A percentile compares a stretch with the other conserved stretches of the same genome.
phyloP scores from a whole-genome alignment of 2,113 vertebrate species.

The Amphiprion percula region DNA sequence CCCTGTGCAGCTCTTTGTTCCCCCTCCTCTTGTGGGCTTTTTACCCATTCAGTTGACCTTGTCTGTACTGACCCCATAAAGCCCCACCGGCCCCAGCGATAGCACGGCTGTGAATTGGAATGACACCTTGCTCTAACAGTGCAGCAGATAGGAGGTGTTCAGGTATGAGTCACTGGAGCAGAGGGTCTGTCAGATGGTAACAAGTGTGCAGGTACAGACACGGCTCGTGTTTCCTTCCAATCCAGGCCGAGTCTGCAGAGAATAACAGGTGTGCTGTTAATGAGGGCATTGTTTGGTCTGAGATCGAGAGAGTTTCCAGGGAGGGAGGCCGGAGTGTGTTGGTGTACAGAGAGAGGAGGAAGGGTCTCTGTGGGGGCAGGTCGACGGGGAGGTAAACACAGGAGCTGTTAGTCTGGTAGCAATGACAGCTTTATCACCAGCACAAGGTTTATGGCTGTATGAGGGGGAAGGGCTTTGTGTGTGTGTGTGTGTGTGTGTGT shows the following conservation, averaged over 20 bases:
- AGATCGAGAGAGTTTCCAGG: slow-evolving; percentile 39
- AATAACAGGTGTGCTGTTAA: slow-evolving; percentile 71
- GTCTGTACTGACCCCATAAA: slow-evolving; percentile 22
- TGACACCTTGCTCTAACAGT: slow-evolving; percentile 27
- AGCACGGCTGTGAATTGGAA: slow-evolving; percentile 24
- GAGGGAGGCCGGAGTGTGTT: slow-evolving; percentile 14
- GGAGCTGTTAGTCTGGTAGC: slow-evolving; percentile 57
- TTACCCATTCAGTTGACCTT: slow-evolving; percentile 27
- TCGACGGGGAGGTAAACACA: slow-evolving; percentile 59
- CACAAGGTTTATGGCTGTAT: slow-evolving; percentile 50
- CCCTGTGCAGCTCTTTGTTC: slow-evolving; percentile 23
- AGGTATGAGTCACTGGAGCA: slow-evolving; percentile 47
- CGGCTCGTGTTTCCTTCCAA: slow-evolving; percentile 42
- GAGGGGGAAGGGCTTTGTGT: slow-evolving; percentile 25
- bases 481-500: slow-evolving; percentile 9
- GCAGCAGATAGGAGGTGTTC: slow-evolving; percentile 11
- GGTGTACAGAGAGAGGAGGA: slow-evolving; percentile 6
- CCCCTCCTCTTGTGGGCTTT: slow-evolving; percentile 6
- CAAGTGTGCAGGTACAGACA: slow-evolving; percentile 57
- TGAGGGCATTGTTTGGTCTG: slow-evolving; percentile 53
- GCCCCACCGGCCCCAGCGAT: slow-evolving; percentile 3
- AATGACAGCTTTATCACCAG: slow-evolving; percentile 71
- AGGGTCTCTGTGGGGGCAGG: slow-evolving; percentile 52
- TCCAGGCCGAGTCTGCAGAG: slow-evolving; percentile 62
- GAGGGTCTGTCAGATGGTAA: slow-evolving; percentile 37